Evolutionary conservation across 2,113 vertebrate species (phyloP), one percentile per base, ranked within the genome.

Genomic region (Shinisaurus crocodilurus): DNA sequence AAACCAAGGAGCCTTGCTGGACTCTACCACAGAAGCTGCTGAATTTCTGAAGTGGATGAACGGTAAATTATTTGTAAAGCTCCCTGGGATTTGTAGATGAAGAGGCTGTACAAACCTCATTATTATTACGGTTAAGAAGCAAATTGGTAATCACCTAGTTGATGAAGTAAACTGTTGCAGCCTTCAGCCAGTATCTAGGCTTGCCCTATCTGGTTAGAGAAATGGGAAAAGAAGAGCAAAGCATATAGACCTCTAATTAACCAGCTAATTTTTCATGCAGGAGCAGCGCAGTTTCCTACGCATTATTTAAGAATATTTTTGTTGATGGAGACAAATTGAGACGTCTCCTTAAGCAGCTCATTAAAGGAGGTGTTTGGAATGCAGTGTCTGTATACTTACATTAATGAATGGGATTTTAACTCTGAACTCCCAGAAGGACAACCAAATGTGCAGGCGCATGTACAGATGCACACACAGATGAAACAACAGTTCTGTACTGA

Each of bases 351-450:
- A 60, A 90, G 29, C 34, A 77, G 25, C 74, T 94, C 57, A 89
- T 92, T 95, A 91, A 93, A 93, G 86, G n/a, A 74, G n/a, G 1
- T 85, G 34, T 88, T 94, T 94, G 86, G 91, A 95, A 95, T 72
- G 65, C 23, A 85, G 85, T 3, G 1, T 45, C 34, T 75, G 2
- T 80, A 90, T 48, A 94, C 50, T 67, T 7, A 91, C 81, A 89
- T 57, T 45, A 83, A 80, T 85, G 88, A 29, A 40, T 40, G 29
- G 90, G 74, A 77, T 84, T 32, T 45, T 83, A 85, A 94, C 77
- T 57, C 88, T 54, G 50, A 92, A 92, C 69, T 87, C 85, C 83
- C 83, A 89, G 87, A 93, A 93, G 20, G 45, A 91, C 85, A 37
- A 8, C 67, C 91, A 65, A 48, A 34, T 70, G 69, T 34, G 37